A percentile compares a stretch with the other conserved stretches of the same genome.
These are phyloP conservation scores for Drosophila willistoni DNA, from an alignment of 1,140 invertebrate genomes.

Conservation along the genomic window DNA sequence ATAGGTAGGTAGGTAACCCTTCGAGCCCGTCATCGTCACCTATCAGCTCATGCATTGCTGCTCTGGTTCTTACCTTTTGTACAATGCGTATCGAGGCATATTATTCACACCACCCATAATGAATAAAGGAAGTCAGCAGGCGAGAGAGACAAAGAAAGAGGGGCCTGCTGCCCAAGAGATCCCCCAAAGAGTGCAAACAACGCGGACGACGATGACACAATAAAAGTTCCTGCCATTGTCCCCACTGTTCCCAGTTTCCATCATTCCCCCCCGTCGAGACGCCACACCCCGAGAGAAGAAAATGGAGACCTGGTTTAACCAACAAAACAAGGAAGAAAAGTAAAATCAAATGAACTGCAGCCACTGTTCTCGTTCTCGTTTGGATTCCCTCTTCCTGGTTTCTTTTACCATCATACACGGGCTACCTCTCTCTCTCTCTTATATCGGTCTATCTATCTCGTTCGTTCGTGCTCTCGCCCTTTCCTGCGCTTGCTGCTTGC, in stretches of 20 bases:
- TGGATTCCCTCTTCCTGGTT: background rate
- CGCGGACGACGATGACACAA: slow-evolving; percentile 48
- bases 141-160: background rate
- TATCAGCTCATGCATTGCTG: background rate
- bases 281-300: background rate
- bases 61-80: slow-evolving; percentile 9
- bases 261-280: no score
- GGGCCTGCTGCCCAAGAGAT: background rate
- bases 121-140: slow-evolving; percentile 47
- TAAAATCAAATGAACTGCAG: slow-evolving; percentile 21
- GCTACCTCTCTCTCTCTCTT: background rate
- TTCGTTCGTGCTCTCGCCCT: background rate
- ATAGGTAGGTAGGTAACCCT: no score
- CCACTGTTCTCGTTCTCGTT: slow-evolving; percentile 11
- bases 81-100: slow-evolving; percentile 50
- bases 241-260: background rate
- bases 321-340: slow-evolving; percentile 36
- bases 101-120: slow-evolving; percentile 72
- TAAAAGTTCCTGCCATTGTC: slow-evolving; percentile 33
- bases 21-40: background rate
- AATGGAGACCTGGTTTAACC: slow-evolving; percentile 5
- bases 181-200: slow-evolving; percentile 27
- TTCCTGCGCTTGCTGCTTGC: slow-evolving; percentile 6
- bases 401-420: no score
- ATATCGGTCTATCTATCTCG: background rate